phyloP scores from a whole-genome alignment of 2,888 invertebrate species.

The Acleris laterana region DNA sequence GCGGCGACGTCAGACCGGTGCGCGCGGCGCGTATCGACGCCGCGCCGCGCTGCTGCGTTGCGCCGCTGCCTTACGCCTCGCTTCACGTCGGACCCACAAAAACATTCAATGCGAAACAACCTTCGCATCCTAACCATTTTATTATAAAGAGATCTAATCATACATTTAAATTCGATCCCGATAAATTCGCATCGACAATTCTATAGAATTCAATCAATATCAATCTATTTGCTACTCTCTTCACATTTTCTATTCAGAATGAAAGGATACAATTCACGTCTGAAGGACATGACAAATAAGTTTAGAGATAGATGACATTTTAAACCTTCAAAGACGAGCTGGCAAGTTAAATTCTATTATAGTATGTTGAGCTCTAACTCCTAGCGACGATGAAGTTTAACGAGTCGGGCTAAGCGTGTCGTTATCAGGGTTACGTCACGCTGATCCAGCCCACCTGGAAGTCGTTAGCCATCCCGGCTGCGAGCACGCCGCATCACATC shows the following conservation, averaged over 20 bases:
- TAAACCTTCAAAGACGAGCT: constrained; percentile 17
- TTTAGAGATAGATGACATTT: constrained; percentile 16
- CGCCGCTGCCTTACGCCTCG: constrained; percentile 56
- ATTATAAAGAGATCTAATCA: constrained; percentile 16
- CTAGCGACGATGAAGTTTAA: constrained; percentile 15
- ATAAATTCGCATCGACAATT: constrained; percentile 23
- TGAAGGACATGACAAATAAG: constrained; percentile 21
- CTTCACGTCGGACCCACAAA: constrained; percentile 67
- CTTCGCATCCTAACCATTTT: constrained; percentile 36
- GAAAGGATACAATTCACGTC: constrained; percentile 12
- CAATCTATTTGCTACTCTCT: constrained; percentile 16
- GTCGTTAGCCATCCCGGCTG: constrained; percentile 30
- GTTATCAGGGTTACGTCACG: constrained; percentile 15
- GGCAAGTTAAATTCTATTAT: constrained; percentile 6
- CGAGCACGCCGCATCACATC: constrained; percentile 32
- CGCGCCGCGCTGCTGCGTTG: constrained; percentile 55
- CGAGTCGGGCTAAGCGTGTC: constrained; percentile 6
- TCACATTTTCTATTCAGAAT: constrained; percentile 20
- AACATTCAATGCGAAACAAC: constrained; percentile 70
- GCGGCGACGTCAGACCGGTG: constrained; percentile 69
- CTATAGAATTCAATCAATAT: constrained; percentile 8
- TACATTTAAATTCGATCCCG: constrained; percentile 33
- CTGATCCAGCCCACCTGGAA: constrained; percentile 31
- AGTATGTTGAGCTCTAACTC: constrained; percentile 22
- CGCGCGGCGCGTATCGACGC: constrained; percentile 73